These are phyloP conservation scores for Lycophotia porphyrea DNA, from an alignment of 2,888 invertebrate genomes.

Conservation along the genomic window DNA sequence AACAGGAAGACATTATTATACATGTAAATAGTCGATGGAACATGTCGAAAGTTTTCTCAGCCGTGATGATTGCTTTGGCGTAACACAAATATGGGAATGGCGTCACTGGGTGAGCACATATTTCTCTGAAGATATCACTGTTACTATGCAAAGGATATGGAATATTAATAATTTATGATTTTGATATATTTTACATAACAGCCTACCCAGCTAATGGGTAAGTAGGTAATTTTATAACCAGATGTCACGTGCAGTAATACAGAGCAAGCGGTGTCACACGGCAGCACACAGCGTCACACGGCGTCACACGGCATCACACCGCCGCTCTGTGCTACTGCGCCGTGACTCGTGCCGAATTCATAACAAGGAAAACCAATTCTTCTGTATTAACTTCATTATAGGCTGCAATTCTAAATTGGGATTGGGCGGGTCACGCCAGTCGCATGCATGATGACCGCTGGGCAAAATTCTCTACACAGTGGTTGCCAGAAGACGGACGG, in stretches of 20 bases:
- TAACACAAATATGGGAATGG: conserved; percentile 37
- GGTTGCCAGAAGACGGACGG: no score
- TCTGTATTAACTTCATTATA: neutral
- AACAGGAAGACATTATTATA: conserved; percentile 30
- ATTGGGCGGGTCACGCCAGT: no score
- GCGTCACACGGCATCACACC: no score
- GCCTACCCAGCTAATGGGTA: neutral
- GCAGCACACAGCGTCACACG: no score
- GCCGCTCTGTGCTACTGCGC: no score
- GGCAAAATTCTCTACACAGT: no score
- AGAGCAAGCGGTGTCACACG: no score
- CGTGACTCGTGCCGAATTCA: no score
- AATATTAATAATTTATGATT: neutral
- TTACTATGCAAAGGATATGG: neutral
- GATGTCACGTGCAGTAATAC: no score
- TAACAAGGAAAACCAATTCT: neutral
- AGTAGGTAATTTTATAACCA: no score
- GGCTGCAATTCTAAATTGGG: no score
- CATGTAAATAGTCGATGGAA: conserved; percentile 41
- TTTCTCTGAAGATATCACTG: neutral
- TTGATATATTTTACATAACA: neutral
- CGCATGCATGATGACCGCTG: no score
- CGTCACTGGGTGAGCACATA: conserved; percentile 4
- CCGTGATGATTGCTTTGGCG: conserved; percentile 46
- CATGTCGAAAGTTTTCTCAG: conserved; percentile 34